Evolutionary conservation across 2,113 vertebrate species (phyloP).

Genomic region (Ageneiosus marmoratus): DNA sequence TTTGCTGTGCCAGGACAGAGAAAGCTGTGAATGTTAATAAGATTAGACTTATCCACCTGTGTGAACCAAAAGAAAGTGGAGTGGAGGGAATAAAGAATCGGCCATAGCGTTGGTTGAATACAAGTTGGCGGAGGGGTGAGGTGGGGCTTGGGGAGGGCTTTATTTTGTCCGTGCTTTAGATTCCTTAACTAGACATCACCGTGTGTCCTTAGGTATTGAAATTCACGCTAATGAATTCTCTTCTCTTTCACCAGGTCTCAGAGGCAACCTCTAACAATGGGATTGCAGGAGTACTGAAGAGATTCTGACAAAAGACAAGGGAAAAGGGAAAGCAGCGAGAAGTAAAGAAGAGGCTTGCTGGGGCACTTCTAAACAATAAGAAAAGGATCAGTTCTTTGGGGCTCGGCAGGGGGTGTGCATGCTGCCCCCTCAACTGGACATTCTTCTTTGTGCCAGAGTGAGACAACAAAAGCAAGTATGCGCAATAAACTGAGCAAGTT

Average conservation of each 20-base stretch:
- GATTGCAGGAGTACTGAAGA: conserved; percentile 62
- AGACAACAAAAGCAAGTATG: conserved; percentile 70
- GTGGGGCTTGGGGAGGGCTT: background rate
- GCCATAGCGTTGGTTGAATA: conserved; percentile 26
- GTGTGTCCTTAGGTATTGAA: conserved; percentile 43
- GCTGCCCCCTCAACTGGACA: conserved; percentile 61
- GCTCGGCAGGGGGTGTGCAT: conserved; percentile 62
- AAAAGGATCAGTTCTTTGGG: conserved; percentile 63
- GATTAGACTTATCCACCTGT: conserved; percentile 59
- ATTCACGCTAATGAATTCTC: conserved; percentile 50
- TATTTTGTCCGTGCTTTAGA: background rate
- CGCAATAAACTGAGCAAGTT: conserved; percentile 55
- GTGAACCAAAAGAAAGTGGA: conserved; percentile 15
- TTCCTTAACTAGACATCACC: conserved; percentile 22
- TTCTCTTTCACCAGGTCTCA: conserved; percentile 62
- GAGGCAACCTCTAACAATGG: conserved; percentile 58
- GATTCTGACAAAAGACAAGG: conserved; percentile 52
- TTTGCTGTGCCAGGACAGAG: conserved; percentile 29
- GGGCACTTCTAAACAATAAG: conserved; percentile 48
- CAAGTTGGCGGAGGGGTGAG: background rate
- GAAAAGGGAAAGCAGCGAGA: conserved; percentile 40
- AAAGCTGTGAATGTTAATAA: conserved; percentile 57
- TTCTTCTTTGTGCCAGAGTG: conserved; percentile 56
- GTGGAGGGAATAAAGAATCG: conserved; percentile 1
- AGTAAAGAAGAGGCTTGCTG: conserved; percentile 50